These are phyloP conservation scores for Cyanoderma ruficeps DNA, from an alignment of 2,113 vertebrate species.

Conservation along the genomic window DNA sequence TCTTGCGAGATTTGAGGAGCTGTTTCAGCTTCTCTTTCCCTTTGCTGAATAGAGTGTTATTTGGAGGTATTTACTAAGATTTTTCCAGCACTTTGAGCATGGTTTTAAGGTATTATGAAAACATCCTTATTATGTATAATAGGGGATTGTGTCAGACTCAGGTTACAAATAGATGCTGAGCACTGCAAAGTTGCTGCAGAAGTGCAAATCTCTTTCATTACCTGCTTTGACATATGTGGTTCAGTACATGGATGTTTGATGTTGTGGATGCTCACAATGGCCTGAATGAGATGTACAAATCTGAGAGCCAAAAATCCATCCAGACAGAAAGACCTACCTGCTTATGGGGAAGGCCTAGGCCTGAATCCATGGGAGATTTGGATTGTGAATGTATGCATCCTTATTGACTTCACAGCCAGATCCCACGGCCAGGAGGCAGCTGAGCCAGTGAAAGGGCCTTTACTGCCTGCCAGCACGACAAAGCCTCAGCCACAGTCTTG, in stretches of 20 bases:
- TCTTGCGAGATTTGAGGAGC: background rate
- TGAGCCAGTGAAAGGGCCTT: background rate
- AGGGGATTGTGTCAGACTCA: background rate
- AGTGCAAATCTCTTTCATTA: background rate
- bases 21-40: background rate
- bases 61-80: fast-evolving
- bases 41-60: background rate
- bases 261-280: background rate
- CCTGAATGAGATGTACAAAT: background rate
- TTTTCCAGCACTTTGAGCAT: background rate
- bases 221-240: background rate
- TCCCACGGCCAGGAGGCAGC: background rate
- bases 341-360: background rate
- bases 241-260: background rate
- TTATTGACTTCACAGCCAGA: background rate
- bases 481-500: background rate
- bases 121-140: background rate
- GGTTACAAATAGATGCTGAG: background rate
- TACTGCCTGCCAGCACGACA: background rate
- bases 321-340: background rate
- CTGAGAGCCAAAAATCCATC: background rate
- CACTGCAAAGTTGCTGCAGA: background rate
- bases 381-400: fast-evolving
- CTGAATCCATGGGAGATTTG: background rate
- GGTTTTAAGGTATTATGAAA: background rate